Percentiles rank a stretch among this genome's conserved stretches.
phyloP scores from a whole-genome alignment of 2,888 invertebrate species.

The Seira musarum region DNA sequence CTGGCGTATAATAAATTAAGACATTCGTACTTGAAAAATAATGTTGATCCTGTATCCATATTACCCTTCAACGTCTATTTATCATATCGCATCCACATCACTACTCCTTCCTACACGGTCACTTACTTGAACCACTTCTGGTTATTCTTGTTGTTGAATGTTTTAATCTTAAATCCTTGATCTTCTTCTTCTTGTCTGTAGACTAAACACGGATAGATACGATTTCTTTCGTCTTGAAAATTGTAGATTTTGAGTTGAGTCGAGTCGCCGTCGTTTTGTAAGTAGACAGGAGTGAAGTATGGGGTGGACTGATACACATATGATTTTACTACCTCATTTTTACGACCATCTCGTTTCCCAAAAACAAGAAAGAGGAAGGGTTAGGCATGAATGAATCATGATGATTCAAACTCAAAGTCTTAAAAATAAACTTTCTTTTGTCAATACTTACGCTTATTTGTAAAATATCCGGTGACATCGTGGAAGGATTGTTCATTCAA shows the following conservation, averaged over 20 bases:
- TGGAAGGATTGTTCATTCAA: no score
- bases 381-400: slow-evolving; percentile 8
- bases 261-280: no score
- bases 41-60: not conserved
- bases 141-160: no score
- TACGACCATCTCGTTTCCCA: slow-evolving; percentile 8
- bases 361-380: slow-evolving; percentile 2
- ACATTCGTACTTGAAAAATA: not conserved
- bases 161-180: not conserved
- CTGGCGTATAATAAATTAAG: slow-evolving; percentile 13
- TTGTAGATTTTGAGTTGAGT: no score
- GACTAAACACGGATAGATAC: no score
- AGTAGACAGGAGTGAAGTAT: no score
- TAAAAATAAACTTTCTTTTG: not conserved
- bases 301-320: not conserved
- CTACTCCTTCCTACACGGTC: no score
- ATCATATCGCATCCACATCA: slow-evolving; percentile 5
- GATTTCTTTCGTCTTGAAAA: not conserved
- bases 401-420: not conserved
- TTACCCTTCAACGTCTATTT: not conserved
- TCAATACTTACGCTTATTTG: no score
- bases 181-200: not conserved
- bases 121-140: not conserved
- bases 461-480: not conserved
- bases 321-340: slow-evolving; percentile 1